phyloP scores from a whole-genome alignment of 2,888 invertebrate species.

The Ophion obscuratus region DNA sequence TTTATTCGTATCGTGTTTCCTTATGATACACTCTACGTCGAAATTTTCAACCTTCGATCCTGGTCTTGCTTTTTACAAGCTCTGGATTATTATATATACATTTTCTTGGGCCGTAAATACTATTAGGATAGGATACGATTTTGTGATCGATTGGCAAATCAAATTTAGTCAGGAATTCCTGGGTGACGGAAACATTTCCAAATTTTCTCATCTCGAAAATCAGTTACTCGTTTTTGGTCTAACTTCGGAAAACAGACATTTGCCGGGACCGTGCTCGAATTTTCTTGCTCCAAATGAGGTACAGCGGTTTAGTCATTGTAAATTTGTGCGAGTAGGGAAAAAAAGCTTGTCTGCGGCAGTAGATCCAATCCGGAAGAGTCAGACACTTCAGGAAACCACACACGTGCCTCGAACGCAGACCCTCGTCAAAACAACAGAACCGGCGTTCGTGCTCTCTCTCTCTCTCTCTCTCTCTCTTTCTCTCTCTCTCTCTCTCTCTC shows the following conservation, averaged over 20 bases:
- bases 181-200: too few relatives aligned
- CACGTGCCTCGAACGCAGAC: slow-evolving; percentile 38
- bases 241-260: too few relatives aligned
- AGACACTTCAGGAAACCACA: slow-evolving; percentile 46
- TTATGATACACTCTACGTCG: not conserved
- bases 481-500: too few relatives aligned
- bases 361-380: slow-evolving; percentile 13
- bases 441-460: slow-evolving; percentile 19
- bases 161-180: too few relatives aligned
- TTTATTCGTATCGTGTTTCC: not conserved
- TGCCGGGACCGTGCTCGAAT: not conserved
- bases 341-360: not conserved
- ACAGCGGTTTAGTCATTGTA: not conserved
- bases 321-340: not conserved
- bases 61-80: not conserved
- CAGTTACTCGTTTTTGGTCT: too few relatives aligned
- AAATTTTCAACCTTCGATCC: not conserved
- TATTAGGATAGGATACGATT: not conserved
- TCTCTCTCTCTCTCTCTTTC: too few relatives aligned
- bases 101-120: not conserved
- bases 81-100: not conserved
- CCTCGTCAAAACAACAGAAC: not conserved
- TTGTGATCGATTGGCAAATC: too few relatives aligned
- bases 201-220: too few relatives aligned
- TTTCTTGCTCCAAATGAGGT: not conserved